Evolutionary conservation across 2,888 invertebrate species (phyloP).

Genomic region (Venustoraphidia nigricollis): DNA sequence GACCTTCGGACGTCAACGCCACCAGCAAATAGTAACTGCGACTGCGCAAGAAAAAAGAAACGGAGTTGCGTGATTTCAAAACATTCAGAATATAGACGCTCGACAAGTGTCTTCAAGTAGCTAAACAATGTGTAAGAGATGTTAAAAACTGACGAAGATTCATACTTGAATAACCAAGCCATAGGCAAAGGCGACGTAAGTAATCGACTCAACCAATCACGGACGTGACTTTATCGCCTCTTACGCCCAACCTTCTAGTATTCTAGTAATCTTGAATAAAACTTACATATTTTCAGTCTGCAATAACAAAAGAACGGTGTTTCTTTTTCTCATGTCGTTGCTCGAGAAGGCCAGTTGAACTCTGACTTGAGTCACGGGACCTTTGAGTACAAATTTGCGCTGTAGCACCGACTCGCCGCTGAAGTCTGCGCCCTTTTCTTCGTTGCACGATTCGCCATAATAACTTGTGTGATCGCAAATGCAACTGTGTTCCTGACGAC

Average conservation of each 20-base stretch:
- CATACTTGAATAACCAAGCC: no score
- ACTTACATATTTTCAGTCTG: conserved; percentile 70
- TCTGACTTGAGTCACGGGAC: conserved; percentile 60
- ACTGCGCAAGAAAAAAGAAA: conserved; percentile 25
- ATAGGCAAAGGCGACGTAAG: no score
- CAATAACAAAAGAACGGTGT: conserved; percentile 60
- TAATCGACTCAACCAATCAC: no score
- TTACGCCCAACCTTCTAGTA: no score
- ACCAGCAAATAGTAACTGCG: conserved; percentile 73
- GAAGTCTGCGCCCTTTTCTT: conserved; percentile 82
- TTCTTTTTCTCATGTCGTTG: conserved; percentile 59
- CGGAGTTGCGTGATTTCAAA: no score
- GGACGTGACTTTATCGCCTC: no score
- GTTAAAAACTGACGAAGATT: no score
- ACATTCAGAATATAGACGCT: no score
- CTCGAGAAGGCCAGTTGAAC: conserved; percentile 79
- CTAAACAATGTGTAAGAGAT: no score
- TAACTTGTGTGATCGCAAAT: conserved; percentile 83
- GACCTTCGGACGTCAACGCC: conserved; percentile 69
- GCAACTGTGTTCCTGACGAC: conserved; percentile 70
- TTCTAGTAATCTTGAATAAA: no score
- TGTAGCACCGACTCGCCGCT: conserved; percentile 73
- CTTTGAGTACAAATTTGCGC: conserved; percentile 56
- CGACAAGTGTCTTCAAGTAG: no score
- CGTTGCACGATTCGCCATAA: conserved; percentile 73